These are phyloP conservation scores for Setipinna tenuifilis DNA, from an alignment of 2,797 vertebrate species.

Conservation along the genomic window DNA sequence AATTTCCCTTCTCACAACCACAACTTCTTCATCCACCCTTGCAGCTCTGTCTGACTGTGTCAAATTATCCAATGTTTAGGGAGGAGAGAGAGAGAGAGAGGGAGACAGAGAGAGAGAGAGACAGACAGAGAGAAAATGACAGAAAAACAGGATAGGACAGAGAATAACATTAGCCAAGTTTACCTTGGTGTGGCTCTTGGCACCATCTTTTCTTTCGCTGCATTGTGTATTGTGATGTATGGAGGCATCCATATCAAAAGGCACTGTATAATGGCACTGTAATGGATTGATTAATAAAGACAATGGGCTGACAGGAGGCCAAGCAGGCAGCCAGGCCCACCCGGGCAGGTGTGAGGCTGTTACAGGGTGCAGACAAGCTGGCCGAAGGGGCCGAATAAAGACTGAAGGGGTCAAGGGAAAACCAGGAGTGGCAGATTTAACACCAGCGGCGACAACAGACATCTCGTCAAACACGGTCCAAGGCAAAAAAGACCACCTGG, in stretches of 20 bases:
- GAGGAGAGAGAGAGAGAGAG: too few relatives aligned
- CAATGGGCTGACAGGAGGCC: slow-evolving; percentile 23
- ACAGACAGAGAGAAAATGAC: too few relatives aligned
- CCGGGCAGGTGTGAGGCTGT: slow-evolving; percentile 21
- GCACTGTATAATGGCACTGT: slow-evolving; percentile 7
- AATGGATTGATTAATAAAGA: slow-evolving; percentile 39
- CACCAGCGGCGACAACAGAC: slow-evolving; percentile 26
- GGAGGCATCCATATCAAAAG: slow-evolving; percentile 35
- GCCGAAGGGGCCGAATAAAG: slow-evolving; percentile 20
- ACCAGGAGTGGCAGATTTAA: slow-evolving; percentile 29
- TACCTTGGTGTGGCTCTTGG: not conserved
- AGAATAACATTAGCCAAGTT: not conserved
- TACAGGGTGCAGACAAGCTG: slow-evolving; percentile 33
- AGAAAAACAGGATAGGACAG: too few relatives aligned
- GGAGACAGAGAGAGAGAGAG: too few relatives aligned
- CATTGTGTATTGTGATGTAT: not conserved
- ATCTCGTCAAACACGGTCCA: slow-evolving; percentile 12
- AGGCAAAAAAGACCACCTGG: slow-evolving; percentile 24
- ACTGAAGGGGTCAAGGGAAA: slow-evolving; percentile 20
- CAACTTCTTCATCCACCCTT: not conserved
- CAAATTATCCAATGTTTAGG: too few relatives aligned
- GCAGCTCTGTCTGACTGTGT: not conserved
- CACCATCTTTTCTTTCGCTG: not conserved
- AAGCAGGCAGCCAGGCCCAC: slow-evolving; percentile 21
- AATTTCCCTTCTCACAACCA: slow-evolving; percentile 19